Conservation (phyloP, 2,888 invertebrate species). For the Stomorhina lunata region DNA sequence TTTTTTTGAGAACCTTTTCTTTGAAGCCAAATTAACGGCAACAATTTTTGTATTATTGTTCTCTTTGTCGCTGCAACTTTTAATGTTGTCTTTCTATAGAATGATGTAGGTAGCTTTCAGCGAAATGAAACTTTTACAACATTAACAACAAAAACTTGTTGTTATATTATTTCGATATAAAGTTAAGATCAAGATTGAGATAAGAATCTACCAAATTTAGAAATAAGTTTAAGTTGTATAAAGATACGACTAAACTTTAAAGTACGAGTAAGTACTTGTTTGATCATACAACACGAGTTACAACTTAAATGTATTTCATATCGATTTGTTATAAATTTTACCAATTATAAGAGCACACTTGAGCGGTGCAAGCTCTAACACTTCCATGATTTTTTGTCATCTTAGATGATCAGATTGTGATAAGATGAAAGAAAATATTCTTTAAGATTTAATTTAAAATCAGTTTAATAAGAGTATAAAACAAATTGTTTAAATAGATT, state of each 20-base stretch:
- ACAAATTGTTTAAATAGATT: too few species aligned
- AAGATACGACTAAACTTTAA: neutral
- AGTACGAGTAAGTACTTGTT: neutral
- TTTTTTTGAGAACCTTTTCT: neutral
- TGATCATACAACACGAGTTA: neutral
- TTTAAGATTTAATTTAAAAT: neutral
- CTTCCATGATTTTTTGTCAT: neutral
- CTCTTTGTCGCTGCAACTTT: neutral
- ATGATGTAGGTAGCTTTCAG: conserved; percentile 44
- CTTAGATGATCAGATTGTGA: neutral
- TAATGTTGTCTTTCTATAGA: conserved; percentile 22
- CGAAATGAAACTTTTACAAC: conserved; percentile 31
- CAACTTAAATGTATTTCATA: conserved; percentile 6
- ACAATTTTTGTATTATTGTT: conserved; percentile 11
- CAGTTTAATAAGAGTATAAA: too few species aligned
- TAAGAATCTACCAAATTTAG: conserved; percentile 47
- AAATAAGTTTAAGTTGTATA: conserved; percentile 5
- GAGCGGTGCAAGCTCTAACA: neutral
- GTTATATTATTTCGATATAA: conserved; percentile 15
- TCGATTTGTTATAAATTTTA: conserved; percentile 16
- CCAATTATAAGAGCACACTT: too few species aligned
- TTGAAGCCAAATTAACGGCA: conserved; percentile 37
- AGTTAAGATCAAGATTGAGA: conserved; percentile 34
- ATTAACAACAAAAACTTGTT: conserved; percentile 26
- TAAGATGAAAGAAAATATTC: neutral